Evolutionary conservation across 2,888 invertebrate species (phyloP), one percentile per base, ranked within the genome.

Genomic region (Scaptomyza flava): DNA sequence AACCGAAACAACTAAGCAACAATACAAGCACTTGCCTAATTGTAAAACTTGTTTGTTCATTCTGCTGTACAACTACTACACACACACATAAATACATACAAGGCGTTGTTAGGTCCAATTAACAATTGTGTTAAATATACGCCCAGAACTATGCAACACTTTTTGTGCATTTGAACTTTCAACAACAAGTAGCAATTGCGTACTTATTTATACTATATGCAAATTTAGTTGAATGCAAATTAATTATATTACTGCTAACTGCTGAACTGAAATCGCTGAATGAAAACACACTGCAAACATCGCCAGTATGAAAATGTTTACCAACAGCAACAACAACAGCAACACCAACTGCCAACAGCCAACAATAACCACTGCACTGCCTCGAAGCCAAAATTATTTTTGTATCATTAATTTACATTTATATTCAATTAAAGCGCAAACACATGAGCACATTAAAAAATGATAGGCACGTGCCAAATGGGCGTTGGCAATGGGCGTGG

Each of bases 201-300:
- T 72, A 85, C 83, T 89, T 83, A 87, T 84, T 88, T 85, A 87
- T 79, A n/a, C n/a, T n/a, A 80, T 88, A 81, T 79, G 82, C 75
- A 89, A 89, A 87, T 81, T 84, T 85, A 83, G 75, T 89, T 89
- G 77, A 85, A 89, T 85, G 73, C 81, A 75, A 89, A 84, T 89
- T 87, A 89, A 89, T 87, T 87, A 79, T 63, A 78, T 66, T 81
- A 70, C 84, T 72, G 68, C 63, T 68, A 79, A 77, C 84, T 65
- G 86, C 72, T 70, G 59, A n/a, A n/a, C n/a, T 73, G 66, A 77
- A 80, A 77, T 62, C 59, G 68, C 65, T 52, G 45, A 74, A 74
- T 68, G 72, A 53, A 63, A 76, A 43, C 36, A 45, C 36, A 38
- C 68, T 52, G 64, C 68, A 73, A 68, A 64, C 67, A 52, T 42